Percentiles rank a stretch among this genome's conserved stretches.
These are phyloP conservation scores for Baccha elongata DNA, from an alignment of 2,888 invertebrate species.

Conservation along the genomic window DNA sequence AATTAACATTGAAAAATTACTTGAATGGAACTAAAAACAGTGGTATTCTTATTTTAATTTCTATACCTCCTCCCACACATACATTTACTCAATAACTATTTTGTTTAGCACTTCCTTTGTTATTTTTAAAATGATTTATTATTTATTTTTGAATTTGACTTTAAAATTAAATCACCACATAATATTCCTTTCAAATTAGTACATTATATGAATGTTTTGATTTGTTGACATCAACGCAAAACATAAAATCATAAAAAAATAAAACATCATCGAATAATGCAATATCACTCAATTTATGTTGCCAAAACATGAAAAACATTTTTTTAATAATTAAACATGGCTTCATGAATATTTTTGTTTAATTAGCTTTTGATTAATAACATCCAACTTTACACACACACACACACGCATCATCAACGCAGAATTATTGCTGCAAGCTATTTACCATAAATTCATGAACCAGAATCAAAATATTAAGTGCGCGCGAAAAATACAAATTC, in stretches of 20 bases:
- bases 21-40: no score
- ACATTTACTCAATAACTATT: no score
- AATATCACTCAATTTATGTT: neutral
- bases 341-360: slow-evolving; percentile 9
- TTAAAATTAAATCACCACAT: no score
- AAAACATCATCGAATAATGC: neutral
- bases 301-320: neutral
- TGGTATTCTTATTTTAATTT: no score
- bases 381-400: neutral
- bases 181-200: no score
- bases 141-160: no score
- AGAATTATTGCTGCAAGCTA: slow-evolving; percentile 3
- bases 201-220: neutral
- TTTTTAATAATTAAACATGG: slow-evolving; percentile 44
- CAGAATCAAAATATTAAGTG: slow-evolving; percentile 33
- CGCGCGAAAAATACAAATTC: slow-evolving; percentile 22
- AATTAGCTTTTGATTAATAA: slow-evolving; percentile 35
- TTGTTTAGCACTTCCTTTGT: no score
- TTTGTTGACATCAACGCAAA: neutral
- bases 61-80: no score
- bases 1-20: no score
- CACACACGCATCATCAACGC: neutral
- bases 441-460: slow-evolving; percentile 56
- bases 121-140: no score
- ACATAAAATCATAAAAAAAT: neutral